Conservation (phyloP, 1,140 invertebrate species). For the Drosophila arizonae region DNA sequence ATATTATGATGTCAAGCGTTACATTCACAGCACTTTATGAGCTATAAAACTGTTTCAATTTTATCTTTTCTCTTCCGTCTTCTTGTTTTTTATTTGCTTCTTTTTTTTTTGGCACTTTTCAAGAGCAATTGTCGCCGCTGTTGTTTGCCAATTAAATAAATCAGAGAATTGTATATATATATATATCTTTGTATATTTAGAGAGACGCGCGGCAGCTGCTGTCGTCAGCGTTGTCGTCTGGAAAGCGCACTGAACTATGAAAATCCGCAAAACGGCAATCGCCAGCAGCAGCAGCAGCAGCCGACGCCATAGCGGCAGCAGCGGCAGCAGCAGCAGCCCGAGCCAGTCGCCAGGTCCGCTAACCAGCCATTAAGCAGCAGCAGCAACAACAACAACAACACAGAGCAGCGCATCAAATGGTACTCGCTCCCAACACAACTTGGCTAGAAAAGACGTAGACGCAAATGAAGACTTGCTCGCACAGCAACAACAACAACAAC, state of each 20-base stretch:
- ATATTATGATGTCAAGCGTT: constrained; percentile 1
- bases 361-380: constrained; percentile 47
- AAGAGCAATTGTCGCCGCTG: constrained; percentile 47
- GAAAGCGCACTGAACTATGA: constrained; percentile 81
- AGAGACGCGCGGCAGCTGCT: constrained; percentile 36
- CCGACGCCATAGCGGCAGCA: constrained; percentile 40
- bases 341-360: constrained; percentile 45
- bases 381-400: constrained; percentile 45
- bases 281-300: constrained; percentile 39
- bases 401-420: constrained; percentile 67
- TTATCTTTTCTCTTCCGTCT: constrained; percentile 14
- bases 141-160: constrained; percentile 61
- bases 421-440: constrained; percentile 57
- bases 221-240: constrained; percentile 75
- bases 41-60: not conserved
- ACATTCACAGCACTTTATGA: constrained; percentile 16
- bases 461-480: constrained; percentile 25
- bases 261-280: constrained; percentile 58
- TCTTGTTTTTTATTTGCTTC: too few species aligned
- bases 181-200: constrained; percentile 53
- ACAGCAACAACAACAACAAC: constrained; percentile 10
- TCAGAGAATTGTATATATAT: constrained; percentile 44
- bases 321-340: constrained; percentile 44
- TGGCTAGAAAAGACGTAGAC: constrained; percentile 7
- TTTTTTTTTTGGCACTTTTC: constrained; percentile 41